Evolutionary conservation across 2,888 invertebrate genomes (phyloP).

Genomic region (Euproctis similis): DNA sequence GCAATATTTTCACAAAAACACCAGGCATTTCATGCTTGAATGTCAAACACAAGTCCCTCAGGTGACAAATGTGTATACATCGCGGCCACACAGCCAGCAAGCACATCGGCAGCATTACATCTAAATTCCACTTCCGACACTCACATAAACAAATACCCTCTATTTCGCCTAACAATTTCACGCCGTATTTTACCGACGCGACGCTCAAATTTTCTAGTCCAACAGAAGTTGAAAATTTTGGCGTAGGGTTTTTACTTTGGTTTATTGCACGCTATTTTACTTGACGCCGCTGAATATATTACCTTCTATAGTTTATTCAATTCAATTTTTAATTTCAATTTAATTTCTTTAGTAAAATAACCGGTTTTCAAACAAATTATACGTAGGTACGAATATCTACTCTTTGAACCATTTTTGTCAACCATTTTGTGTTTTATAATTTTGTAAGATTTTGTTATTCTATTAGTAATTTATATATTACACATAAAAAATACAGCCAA

Average conservation of each 20-base stretch:
- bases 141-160: slow-evolving; percentile 65
- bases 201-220: slow-evolving; percentile 52
- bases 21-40: slow-evolving; percentile 18
- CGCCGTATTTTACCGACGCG: slow-evolving; percentile 65
- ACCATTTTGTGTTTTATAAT: too few species aligned
- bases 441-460: too few species aligned
- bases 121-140: slow-evolving; percentile 52
- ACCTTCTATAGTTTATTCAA: slow-evolving; percentile 52
- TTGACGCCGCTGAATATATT: slow-evolving; percentile 52
- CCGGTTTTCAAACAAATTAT: too few species aligned
- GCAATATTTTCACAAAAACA: slow-evolving; percentile 5
- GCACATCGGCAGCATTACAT: slow-evolving; percentile 43
- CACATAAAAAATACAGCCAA: too few species aligned
- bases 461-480: too few species aligned
- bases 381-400: too few species aligned
- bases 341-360: too few species aligned
- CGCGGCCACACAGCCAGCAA: slow-evolving; percentile 27
- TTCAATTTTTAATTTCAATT: too few species aligned
- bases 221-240: slow-evolving; percentile 58
- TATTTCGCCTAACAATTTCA: slow-evolving; percentile 64
- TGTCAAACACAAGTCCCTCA: slow-evolving; percentile 31
- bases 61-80: slow-evolving; percentile 45
- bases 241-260: slow-evolving; percentile 43
- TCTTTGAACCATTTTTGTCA: too few species aligned
- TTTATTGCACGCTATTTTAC: slow-evolving; percentile 54